Evolutionary conservation across 2,888 invertebrate species (phyloP), one percentile per base, ranked within the genome.

Genomic region (Nemotelus nigrinus): DNA sequence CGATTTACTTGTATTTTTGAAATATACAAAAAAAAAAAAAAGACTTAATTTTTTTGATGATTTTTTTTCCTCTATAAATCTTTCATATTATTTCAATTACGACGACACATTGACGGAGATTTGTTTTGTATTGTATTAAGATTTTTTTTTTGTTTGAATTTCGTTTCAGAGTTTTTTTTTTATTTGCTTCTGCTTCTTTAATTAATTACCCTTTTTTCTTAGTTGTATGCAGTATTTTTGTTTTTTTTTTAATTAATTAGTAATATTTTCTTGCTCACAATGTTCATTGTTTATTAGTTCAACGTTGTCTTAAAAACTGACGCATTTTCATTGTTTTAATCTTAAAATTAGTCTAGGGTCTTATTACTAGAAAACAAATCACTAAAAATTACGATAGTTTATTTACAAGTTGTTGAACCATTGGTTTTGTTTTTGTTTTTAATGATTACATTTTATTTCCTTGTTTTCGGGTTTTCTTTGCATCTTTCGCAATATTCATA

Each of bases 321-420:
- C 50, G 60, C 63, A 74, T 60, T 7, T 39, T 25, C 25, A 25
- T 25, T 25, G 25, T 25, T 41, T 65, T 74, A 63, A 43, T 50
- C 74, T 74, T 74, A 74, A 43, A 48, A 63, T 39, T 60, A 74
- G 4, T 47, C 60, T 74, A 74, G 53, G 55, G 55, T 25, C 70
- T 70, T 70, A 74, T 63, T 44, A 74, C 63, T 74, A 60, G 63
- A 74, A 74, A 74, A 74, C 74, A 74, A 74, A 74, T 74, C 50
- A 48, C 57, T 48, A 48, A 63, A 74, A 41, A 41, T 60, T 74
- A 74, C 25, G 57, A 43, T 60, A 60, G 25, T 25, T 58, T 72
- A 71, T 71, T 25, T 72, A 74, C 74, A 74, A 47, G 45, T 72
- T 25, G 25, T 25, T 60, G 60, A 60, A 74, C 70, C 70, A 55